Base-by-base conservation (phyloP, 2,888 invertebrate species). In the Megalurothrips usitatus region DNA sequence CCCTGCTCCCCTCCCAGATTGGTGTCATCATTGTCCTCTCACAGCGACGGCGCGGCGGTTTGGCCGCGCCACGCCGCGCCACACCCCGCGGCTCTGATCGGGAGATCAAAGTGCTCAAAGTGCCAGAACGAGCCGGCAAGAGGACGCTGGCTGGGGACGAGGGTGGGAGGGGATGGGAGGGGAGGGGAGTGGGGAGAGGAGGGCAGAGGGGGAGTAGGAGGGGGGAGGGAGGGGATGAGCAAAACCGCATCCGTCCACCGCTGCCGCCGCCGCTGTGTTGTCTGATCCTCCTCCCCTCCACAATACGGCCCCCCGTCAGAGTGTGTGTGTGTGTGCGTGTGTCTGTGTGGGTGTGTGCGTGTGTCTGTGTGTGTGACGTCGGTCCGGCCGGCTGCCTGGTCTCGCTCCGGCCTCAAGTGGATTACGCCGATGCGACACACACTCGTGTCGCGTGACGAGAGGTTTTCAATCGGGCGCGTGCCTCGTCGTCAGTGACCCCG, bases 11-110 rank as follows among this genome's bases (percentile, higher is more conserved):
- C 68, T 75, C 68, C 23, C 23, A 11, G 23, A 75, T 75, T 75
- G 68, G 68, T 75, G 68, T 75, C 68, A 75, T 75, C 68, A 75
- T 75, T 75, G 68, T 75, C 23, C 68, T 58, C 58, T 75, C 68
- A 75, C 26, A 26, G 68, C 23, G 68, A 75, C 68, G 26, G 68
- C 68, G 68, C 68, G 68, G 58, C 58, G 17, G 68, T 26, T 9
- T 75, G 23, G 23, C 68, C 23, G 52, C 52, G 14, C 58, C 58
- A 17, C 58, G 58, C 58, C 58, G 14, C 58, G n/a, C 19, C 58
- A 43, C 58, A 17, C 58, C 52, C 1, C 52, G 52, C 52, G 19
- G 58, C 19, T 14, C 58, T 58, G 68, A 75, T 75, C 68, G 68
- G 26, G 68, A 75, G 68, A 75, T 75, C 68, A 75, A 75, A 75